Conservation (phyloP, 2,113 vertebrate species). For the Chiloscyllium plagiosum region DNA sequence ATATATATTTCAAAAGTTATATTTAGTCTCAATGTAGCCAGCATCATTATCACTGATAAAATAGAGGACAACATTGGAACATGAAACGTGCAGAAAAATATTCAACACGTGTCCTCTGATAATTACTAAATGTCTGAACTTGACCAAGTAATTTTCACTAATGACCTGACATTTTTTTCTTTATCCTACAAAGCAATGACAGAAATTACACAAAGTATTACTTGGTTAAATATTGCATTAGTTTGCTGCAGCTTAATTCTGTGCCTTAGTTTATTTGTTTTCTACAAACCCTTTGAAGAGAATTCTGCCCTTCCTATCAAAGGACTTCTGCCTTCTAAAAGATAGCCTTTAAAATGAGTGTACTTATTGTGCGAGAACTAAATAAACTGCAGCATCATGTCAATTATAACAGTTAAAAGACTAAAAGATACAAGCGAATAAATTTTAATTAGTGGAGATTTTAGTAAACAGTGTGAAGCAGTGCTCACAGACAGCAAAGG, state of each 20-base stretch:
- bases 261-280: no score
- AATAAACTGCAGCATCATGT: background rate
- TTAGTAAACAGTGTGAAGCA: constrained; percentile 11
- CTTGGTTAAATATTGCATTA: constrained; percentile 21
- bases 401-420: background rate
- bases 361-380: background rate
- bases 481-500: constrained; percentile 36
- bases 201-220: background rate
- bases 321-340: background rate
- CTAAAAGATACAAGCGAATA: background rate
- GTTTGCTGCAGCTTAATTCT: constrained; percentile 2
- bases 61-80: background rate
- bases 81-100: background rate
- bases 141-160: background rate
- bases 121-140: background rate
- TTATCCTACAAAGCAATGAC: background rate
- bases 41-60: background rate
- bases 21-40: background rate
- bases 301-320: background rate
- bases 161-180: background rate
- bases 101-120: background rate
- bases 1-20: background rate
- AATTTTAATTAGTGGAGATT: constrained; percentile 23
- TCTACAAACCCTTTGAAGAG: background rate
- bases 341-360: background rate